A percentile compares a stretch with the other conserved stretches of the same genome.
Evolutionary conservation across 2,888 invertebrate species (phyloP).

Genomic region (Apocheima hispidaria): DNA sequence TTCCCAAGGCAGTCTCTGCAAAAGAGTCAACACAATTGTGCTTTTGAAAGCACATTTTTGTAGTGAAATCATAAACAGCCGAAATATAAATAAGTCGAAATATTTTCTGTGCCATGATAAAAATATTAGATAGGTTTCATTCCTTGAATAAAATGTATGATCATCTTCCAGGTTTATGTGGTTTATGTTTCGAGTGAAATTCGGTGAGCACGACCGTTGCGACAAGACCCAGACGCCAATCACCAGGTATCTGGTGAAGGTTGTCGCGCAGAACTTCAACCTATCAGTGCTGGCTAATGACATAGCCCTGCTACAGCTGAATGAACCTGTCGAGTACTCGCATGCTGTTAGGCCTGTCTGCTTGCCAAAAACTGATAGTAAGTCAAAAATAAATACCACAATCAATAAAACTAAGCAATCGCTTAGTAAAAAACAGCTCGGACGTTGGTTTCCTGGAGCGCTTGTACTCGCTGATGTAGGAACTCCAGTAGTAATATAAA

Average conservation of each 20-base stretch:
- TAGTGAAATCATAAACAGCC: no score
- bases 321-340: slow-evolving; percentile 91
- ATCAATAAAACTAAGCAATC: no score
- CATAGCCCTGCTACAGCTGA: slow-evolving; percentile 91
- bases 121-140: neutral
- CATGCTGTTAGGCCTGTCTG: slow-evolving; percentile 93
- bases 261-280: slow-evolving; percentile 92
- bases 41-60: no score
- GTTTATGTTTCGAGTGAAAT: slow-evolving; percentile 95
- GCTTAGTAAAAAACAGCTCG: no score
- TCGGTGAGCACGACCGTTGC: slow-evolving; percentile 95
- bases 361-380: slow-evolving; percentile 87
- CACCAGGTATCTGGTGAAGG: slow-evolving; percentile 90
- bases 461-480: no score
- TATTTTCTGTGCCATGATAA: neutral
- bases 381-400: no score
- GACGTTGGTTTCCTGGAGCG: no score
- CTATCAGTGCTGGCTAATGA: slow-evolving; percentile 94
- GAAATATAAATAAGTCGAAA: no score
- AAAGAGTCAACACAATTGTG: no score
- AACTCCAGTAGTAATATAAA: no score
- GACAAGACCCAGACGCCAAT: slow-evolving; percentile 88
- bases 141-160: neutral
- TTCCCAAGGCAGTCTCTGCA: no score
- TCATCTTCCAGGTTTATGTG: slow-evolving; percentile 90